phyloP scores from a whole-genome alignment of 2,888 invertebrate species.

The Temnothorax ravouxi region DNA sequence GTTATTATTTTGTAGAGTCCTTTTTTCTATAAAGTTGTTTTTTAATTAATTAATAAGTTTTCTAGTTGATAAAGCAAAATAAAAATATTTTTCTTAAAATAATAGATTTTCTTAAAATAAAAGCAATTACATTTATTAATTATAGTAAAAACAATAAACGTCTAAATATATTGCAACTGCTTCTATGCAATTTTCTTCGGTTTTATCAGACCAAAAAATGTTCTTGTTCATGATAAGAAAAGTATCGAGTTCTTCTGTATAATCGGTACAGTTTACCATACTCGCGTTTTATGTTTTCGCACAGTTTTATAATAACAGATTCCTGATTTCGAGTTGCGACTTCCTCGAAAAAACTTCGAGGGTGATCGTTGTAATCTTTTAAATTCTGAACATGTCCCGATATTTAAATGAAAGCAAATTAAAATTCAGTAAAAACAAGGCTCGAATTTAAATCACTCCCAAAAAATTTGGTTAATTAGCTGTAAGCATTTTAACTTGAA shows the following conservation, averaged over 20 bases:
- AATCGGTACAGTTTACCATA: slow-evolving; percentile 10
- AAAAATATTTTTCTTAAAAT: neutral
- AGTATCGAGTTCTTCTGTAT: neutral
- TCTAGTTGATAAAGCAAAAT: too few relatives aligned
- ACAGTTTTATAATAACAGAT: slow-evolving; percentile 19
- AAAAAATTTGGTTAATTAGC: slow-evolving; percentile 7
- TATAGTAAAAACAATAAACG: neutral
- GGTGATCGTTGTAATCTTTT: neutral
- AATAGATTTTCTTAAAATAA: neutral
- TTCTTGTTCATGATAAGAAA: slow-evolving; percentile 12
- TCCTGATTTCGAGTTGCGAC: neutral
- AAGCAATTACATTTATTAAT: neutral
- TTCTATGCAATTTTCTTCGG: neutral
- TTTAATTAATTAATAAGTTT: neutral
- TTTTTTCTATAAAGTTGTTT: neutral
- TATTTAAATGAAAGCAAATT: neutral
- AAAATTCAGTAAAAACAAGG: neutral
- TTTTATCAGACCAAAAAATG: neutral
- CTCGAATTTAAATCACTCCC: neutral
- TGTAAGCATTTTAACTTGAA: neutral
- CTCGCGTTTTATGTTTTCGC: neutral
- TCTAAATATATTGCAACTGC: neutral
- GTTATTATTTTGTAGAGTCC: neutral
- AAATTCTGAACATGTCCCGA: neutral
- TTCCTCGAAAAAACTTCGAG: neutral